Base-by-base conservation (phyloP, 2,113 vertebrate species). In the Odontesthes bonariensis region DNA sequence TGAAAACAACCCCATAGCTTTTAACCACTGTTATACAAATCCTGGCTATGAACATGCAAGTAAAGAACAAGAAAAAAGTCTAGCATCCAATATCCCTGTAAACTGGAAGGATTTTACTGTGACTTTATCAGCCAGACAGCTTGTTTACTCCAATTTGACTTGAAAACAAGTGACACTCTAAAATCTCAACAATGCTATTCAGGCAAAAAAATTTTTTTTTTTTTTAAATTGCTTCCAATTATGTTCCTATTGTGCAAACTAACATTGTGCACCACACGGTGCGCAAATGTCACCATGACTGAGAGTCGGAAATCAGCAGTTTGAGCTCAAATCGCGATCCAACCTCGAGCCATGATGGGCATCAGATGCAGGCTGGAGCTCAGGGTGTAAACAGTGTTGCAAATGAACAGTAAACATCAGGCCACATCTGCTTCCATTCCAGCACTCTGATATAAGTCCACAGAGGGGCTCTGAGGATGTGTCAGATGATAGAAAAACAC, bases 351-450 rank as follows among this genome's bases (percentile, higher is more conserved):
- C 53, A 70, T 60, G 55, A 17, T 51, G 67, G 62, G 68, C 52
- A 73, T 53, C 73, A 69, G 42, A 79, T 69, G 56, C 33, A 68
- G 32, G 47, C 63, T 46, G 27, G 19, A 51, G 8, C n/a, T 49
- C 51, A 60, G 0, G 10, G 13, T 3, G 38, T 27, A 65, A 58
- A 81, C 77, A 71, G 58, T 54, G 38, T 75, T 73, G 79, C 81
- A 83, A 75, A 73, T 38, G 81, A 80, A 81, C 75, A 51, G 75
- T 53, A 83, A 86, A 88, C 82, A 89, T 85, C 46, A 61, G 75
- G 70, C 66, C 75, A 84, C 80, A 87, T 87, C 82, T 88, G 86
- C 40, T 40, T 52, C 68, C 61, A 52, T 31, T 22, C 55, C 22
- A 60, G 33, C 38, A 6, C 23, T 17, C 2, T 58, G 17, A 19